phyloP scores from a whole-genome alignment of 2,888 invertebrate genomes.

The Eurytoma adleriae region DNA sequence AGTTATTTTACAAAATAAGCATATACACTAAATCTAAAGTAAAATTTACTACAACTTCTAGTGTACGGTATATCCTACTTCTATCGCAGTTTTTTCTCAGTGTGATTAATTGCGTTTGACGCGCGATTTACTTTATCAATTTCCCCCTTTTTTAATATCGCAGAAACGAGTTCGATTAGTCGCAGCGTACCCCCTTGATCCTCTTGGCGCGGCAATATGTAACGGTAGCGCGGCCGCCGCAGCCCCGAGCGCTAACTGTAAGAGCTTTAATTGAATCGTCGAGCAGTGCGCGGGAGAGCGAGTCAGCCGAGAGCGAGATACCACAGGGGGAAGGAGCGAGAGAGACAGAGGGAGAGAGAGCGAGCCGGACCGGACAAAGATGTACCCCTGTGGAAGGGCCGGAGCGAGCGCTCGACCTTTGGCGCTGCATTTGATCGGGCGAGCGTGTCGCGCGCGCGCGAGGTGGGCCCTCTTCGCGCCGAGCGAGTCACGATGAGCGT shows the following conservation, averaged over 20 bases:
- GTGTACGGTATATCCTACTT: no score
- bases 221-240: not conserved
- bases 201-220: not conserved
- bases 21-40: no score
- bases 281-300: constrained; percentile 29
- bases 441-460: not conserved
- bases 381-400: no score
- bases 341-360: not conserved
- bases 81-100: no score
- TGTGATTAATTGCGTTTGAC: not conserved
- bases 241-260: constrained; percentile 26
- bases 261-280: constrained; percentile 32
- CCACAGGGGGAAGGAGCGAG: not conserved
- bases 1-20: no score
- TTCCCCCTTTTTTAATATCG: not conserved
- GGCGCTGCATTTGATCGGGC: no score
- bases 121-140: not conserved
- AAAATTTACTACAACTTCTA: no score
- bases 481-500: no score
- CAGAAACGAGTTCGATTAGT: not conserved
- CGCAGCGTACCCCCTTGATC: not conserved
- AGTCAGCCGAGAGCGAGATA: not conserved
- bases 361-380: no score
- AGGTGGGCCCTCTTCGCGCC: not conserved
- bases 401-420: no score